Evolutionary conservation across 2,113 vertebrate genomes (phyloP), one percentile per base, ranked within the genome.

Genomic region (Diphyllodes magnificus): DNA sequence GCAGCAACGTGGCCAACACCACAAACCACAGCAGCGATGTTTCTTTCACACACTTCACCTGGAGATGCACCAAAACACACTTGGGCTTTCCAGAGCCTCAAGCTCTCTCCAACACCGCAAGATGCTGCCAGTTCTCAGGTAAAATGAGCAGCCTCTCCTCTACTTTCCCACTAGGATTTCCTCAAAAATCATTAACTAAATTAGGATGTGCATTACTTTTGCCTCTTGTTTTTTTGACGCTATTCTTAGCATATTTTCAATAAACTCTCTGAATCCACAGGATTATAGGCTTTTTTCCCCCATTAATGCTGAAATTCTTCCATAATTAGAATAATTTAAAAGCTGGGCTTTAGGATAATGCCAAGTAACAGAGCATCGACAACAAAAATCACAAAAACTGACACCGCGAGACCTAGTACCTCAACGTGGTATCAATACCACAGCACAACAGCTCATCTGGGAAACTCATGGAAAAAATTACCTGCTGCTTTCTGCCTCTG

Each of bases 21-120:
- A 88, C 57, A 82, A 95, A 90, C 73, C 88, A 44, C 79, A 90
- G 44, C 35, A 79, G 30, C 6, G 78, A 45, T 56, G 57, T 82
- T 75, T 75, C 61, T 75, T 79, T 59, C 70, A 68, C 25, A 83
- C 8, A 11, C 4, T 78, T 85, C 65, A 75, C 57, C 79, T 68
- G 75, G 66, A 93, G 49, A 78, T 1, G 1, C 44, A 64, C 39
- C 44, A 88, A 71, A 90, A 75, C 3, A 0, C 12, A 22, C 61
- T 4, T 33, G 33, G 39, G 47, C 30, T 54, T 87, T 57, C 73
- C 65, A 81, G 47, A 42, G 37, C 60, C 82, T 93, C 0, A 0
- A 68, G 35, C 53, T 75, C n/a, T 84, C 65, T 84, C 65, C 61
- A 75, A 20, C 37, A 66, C 6, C 0, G 0, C 47, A 54, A 54